Base-by-base conservation (phyloP, 2,797 vertebrate species). In the Alcedo atthis region DNA sequence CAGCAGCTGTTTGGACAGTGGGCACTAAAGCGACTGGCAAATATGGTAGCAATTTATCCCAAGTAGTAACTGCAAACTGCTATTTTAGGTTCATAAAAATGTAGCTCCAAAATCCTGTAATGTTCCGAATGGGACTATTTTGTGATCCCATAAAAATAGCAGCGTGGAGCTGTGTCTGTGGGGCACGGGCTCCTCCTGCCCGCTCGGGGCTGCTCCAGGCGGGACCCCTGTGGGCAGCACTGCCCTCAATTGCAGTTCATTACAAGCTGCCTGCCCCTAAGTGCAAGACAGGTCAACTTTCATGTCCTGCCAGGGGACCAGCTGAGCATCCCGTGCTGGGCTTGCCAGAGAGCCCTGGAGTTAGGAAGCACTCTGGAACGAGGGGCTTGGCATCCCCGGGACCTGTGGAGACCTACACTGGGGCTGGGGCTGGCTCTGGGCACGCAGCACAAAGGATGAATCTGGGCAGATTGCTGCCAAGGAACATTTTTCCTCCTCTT, bases 81-180 rank as follows among this genome's bases (percentile, higher is more conserved):
- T 94, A 76, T 96, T 97, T 96, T 94, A 92, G 91, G 85, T 93
- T 92, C 94, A 93, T 96, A 93, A 96, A 96, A 96, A 92, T 33
- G 62, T 81, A 95, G 94, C 94, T 90, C 88, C 82, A 85, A 94
- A 87, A 85, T 91, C 84, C 66, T 25, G 8, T 85, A 88, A 85
- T 58, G 7, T 70, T 81, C 77, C 6, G 3, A 96, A 96, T 70
- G 93, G 74, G 75, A 84, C 61, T 76, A 45, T 93, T 96, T 96
- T 90, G 93, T 84, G 90, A 57, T 81, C 76, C 86, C 80, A 16
- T 92, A 94, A 94, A 96, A 96, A 91, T 83, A 93, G 59, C 81
- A 28, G 21, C 30, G 89, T 33, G 32, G 66, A 4, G 10, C 54
- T 83, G 15, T 58, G 79, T 81, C 73, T 26, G 40, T 1, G 1